These are phyloP conservation scores for Theristicus caerulescens DNA, from an alignment of 2,113 vertebrate genomes.

Conservation along the genomic window DNA sequence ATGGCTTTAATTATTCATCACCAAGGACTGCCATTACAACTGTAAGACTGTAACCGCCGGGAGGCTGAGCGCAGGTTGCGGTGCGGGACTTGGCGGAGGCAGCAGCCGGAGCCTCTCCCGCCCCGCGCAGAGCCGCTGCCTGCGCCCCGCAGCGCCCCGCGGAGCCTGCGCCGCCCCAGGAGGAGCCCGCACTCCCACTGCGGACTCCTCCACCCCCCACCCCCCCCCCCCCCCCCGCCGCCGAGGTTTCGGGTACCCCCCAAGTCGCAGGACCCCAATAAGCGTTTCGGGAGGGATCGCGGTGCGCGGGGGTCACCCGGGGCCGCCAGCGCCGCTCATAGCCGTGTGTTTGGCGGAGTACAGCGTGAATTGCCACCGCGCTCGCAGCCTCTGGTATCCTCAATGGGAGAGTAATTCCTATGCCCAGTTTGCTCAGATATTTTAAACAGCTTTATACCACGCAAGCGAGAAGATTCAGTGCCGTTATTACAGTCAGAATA, in stretches of 20 bases:
- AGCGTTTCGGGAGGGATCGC: too few species aligned
- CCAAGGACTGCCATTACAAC: background rate
- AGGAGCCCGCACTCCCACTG: background rate
- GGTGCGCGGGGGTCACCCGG: background rate
- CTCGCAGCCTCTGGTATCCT: background rate
- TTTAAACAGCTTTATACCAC: background rate
- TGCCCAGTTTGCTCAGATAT: background rate
- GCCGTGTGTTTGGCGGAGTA: background rate
- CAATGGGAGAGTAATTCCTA: background rate
- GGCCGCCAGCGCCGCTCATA: background rate
- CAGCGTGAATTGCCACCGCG: too few species aligned
- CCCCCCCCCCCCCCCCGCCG: accelerated
- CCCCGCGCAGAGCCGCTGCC: background rate
- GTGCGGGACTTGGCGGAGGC: background rate
- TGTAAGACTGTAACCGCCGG: accelerated
- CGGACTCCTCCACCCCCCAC: background rate
- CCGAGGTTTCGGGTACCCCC: background rate
- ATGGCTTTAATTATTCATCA: background rate
- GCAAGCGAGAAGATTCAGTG: background rate
- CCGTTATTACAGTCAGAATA: background rate
- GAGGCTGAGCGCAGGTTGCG: too few species aligned
- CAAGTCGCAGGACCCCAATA: accelerated
- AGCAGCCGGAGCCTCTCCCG: background rate
- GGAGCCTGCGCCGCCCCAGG: background rate
- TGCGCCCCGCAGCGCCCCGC: background rate